Conservation (phyloP, 2,113 vertebrate genomes). For the Caretta caretta region DNA sequence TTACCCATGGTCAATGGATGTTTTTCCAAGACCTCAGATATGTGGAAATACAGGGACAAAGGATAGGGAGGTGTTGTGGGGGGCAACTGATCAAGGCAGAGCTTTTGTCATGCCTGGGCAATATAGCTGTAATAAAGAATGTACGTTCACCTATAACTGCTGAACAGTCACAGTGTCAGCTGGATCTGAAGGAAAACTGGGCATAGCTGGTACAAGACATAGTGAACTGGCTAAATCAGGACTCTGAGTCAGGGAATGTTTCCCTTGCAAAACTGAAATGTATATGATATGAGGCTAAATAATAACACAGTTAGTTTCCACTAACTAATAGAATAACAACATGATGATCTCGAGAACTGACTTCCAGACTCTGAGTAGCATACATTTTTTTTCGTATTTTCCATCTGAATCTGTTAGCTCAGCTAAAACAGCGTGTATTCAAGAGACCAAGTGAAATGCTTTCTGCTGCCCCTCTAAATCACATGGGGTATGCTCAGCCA, state of each 20-base stretch:
- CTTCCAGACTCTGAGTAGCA: slow-evolving; percentile 52
- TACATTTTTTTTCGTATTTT: slow-evolving; percentile 33
- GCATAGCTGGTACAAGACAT: background rate
- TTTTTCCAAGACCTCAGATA: background rate
- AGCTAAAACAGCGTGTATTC: slow-evolving; percentile 2
- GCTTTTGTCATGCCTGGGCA: background rate
- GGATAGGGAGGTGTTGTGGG: background rate
- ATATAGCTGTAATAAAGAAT: background rate
- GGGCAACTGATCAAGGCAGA: background rate
- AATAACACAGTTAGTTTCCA: slow-evolving; percentile 63
- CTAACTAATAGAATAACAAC: slow-evolving; percentile 48
- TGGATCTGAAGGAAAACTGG: background rate
- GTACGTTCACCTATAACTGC: background rate
- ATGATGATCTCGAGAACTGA: slow-evolving; percentile 23
- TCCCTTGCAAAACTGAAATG: slow-evolving; percentile 44
- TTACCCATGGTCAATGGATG: background rate
- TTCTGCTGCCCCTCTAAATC: slow-evolving; percentile 16
- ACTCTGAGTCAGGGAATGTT: slow-evolving; percentile 18
- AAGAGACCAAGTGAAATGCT: background rate
- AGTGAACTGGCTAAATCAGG: slow-evolving; percentile 18
- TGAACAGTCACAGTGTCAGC: background rate
- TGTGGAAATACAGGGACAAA: background rate
- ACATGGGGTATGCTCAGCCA: background rate
- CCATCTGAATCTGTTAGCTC: slow-evolving; percentile 50
- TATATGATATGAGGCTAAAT: slow-evolving; percentile 36